Percentiles rank a stretch among this genome's conserved stretches.
These are phyloP conservation scores for Lepisosteus osseus DNA, from an alignment of 2,113 vertebrate species.

Conservation along the genomic window DNA sequence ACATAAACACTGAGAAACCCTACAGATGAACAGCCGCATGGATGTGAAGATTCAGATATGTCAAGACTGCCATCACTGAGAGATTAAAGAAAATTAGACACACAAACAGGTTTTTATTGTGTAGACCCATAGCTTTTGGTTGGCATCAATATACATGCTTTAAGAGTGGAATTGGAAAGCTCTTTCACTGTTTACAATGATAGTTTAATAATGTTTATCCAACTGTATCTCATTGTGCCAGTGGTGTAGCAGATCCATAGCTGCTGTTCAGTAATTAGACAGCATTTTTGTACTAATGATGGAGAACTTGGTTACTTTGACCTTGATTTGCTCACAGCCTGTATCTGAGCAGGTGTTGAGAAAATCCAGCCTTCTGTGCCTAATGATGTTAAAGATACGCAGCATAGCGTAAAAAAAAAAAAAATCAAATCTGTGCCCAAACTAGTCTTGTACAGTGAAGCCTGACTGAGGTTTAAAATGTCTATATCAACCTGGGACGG, in stretches of 20 bases:
- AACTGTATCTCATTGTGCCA: slow-evolving; percentile 7
- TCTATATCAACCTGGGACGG: background rate
- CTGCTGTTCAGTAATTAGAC: slow-evolving; percentile 22
- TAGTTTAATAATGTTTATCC: slow-evolving; percentile 24
- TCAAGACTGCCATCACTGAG: no score
- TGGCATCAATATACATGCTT: no score
- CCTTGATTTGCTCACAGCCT: slow-evolving; percentile 30
- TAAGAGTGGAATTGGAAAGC: no score
- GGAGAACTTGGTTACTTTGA: slow-evolving; percentile 15
- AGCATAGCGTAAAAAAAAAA: background rate
- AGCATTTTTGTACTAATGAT: slow-evolving; percentile 1
- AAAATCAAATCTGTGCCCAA: background rate
- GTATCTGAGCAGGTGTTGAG: slow-evolving; percentile 23
- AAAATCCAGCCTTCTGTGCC: slow-evolving; percentile 8
- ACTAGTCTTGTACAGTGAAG: background rate
- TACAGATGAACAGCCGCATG: no score
- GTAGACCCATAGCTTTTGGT: no score
- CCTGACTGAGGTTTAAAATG: background rate
- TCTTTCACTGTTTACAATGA: slow-evolving; percentile 5
- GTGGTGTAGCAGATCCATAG: slow-evolving; percentile 7
- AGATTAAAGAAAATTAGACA: no score
- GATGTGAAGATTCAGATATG: no score
- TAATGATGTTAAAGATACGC: background rate
- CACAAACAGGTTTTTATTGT: no score
- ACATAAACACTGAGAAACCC: no score